Percentiles rank a stretch among this genome's conserved stretches.
Evolutionary conservation across 1,140 invertebrate genomes (phyloP).

Genomic region (Leguminivora glycinivorella): DNA sequence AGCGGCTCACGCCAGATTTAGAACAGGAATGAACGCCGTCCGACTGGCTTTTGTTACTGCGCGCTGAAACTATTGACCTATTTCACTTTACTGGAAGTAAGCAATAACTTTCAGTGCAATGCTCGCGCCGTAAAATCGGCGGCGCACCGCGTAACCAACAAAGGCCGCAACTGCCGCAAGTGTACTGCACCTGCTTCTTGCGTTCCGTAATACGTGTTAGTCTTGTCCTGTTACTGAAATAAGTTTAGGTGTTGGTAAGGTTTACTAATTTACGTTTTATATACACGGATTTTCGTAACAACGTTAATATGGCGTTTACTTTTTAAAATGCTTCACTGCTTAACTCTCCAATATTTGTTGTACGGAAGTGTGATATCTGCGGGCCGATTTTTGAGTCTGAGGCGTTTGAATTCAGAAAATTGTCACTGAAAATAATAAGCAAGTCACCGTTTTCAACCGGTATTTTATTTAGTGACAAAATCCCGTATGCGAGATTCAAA

Average conservation of each 20-base stretch:
- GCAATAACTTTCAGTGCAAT: constrained; percentile 75
- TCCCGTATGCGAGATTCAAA: too few species aligned
- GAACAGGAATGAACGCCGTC: constrained; percentile 58
- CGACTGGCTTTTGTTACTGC: constrained; percentile 71
- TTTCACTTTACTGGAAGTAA: constrained; percentile 75
- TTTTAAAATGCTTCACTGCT: too few species aligned
- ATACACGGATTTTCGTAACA: background rate
- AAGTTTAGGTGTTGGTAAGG: background rate
- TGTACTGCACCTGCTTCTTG: constrained; percentile 26
- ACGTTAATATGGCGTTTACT: background rate
- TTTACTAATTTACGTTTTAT: background rate
- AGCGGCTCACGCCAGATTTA: constrained; percentile 62
- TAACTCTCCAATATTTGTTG: too few species aligned
- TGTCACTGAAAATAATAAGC: too few species aligned
- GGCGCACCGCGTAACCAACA: constrained; percentile 48
- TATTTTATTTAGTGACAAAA: too few species aligned
- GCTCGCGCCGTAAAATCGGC: constrained; percentile 63
- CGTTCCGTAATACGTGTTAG: constrained; percentile 24
- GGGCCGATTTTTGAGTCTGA: too few species aligned
- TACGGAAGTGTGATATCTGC: too few species aligned
- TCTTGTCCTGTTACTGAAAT: background rate
- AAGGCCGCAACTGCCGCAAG: constrained; percentile 39
- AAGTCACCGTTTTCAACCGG: too few species aligned
- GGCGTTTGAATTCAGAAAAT: too few species aligned
- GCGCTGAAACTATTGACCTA: constrained; percentile 78